These are phyloP conservation scores for Pachycephala philippinensis DNA, from an alignment of 2,113 vertebrate species.

Conservation along the genomic window DNA sequence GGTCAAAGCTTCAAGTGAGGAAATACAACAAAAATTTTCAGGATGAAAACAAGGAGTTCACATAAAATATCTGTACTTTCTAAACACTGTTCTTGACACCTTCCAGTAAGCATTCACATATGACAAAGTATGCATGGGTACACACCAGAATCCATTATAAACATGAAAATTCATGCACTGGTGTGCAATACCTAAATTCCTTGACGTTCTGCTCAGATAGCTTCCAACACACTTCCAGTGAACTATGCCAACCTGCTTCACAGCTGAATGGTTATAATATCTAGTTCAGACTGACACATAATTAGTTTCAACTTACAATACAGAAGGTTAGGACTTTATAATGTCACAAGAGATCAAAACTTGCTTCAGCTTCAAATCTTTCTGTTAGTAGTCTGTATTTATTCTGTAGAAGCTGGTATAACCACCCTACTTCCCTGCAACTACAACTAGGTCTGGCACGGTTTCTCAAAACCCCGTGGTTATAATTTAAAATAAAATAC, in stretches of 20 bases:
- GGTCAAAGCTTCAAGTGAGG: neutral
- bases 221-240: neutral
- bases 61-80: neutral
- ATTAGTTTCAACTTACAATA: slow-evolving; percentile 36
- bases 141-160: neutral
- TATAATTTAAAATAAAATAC: neutral
- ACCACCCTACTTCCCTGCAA: neutral
- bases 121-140: neutral
- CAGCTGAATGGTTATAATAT: neutral
- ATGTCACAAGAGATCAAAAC: neutral
- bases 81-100: neutral
- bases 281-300: neutral
- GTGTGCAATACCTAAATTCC: neutral
- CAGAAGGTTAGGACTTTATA: neutral
- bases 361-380: neutral
- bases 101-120: neutral
- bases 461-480: neutral
- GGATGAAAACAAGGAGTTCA: neutral
- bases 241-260: slow-evolving; percentile 15
- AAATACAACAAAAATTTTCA: neutral
- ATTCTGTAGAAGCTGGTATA: neutral
- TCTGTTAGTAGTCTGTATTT: neutral
- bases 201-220: neutral
- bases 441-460: neutral
- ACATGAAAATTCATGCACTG: neutral